These are phyloP conservation scores for Laticauda laticaudata DNA, from an alignment of 2,113 vertebrate species.

Conservation along the genomic window DNA sequence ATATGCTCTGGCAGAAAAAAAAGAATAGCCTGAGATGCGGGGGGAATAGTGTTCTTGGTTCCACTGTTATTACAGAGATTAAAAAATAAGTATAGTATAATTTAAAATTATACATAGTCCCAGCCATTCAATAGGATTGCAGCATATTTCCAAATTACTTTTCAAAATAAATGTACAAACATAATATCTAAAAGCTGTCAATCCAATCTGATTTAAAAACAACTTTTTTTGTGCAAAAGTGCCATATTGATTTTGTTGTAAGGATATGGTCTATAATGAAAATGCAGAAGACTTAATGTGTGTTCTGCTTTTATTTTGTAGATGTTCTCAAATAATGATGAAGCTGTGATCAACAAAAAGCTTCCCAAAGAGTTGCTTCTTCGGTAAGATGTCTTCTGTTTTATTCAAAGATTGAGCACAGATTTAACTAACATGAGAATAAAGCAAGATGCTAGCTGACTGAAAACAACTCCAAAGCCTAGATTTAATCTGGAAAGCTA, in stretches of 20 bases:
- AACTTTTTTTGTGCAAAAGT: not conserved
- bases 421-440: not conserved
- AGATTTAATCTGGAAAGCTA: not conserved
- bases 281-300: not conserved
- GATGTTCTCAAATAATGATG: conserved; percentile 99
- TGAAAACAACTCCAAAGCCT: accelerated
- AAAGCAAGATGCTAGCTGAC: not conserved
- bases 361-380: conserved; percentile 96
- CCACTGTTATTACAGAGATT: not conserved
- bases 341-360: conserved; percentile 97
- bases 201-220: not conserved
- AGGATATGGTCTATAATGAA: not conserved
- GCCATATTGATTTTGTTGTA: not conserved
- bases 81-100: not conserved
- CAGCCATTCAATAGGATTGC: not conserved
- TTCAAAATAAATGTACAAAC: not conserved
- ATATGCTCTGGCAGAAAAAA: not conserved
- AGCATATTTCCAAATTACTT: not conserved
- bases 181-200: not conserved
- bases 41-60: not conserved
- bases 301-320: conserved; percentile 64
- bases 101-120: not conserved
- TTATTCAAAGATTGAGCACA: not conserved
- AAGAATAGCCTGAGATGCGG: not conserved
- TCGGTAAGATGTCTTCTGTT: conserved; percentile 70